These are phyloP conservation scores for Gymnorhina tibicen DNA, from an alignment of 2,113 vertebrate species.

Conservation along the genomic window DNA sequence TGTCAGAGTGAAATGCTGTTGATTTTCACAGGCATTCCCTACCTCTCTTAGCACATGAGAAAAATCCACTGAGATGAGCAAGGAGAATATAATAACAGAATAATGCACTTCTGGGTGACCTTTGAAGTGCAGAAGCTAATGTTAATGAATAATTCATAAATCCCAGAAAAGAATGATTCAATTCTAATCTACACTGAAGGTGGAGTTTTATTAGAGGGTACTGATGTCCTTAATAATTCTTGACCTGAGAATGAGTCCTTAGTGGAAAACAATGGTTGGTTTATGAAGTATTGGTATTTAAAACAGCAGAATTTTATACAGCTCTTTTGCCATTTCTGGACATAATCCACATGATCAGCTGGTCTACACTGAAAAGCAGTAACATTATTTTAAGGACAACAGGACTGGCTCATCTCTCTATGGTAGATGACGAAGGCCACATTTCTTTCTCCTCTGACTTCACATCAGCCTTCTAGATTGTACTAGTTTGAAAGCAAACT, in stretches of 20 bases:
- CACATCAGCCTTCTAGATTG: neutral
- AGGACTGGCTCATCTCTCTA: neutral
- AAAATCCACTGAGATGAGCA: fast-evolving
- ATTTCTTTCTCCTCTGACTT: neutral
- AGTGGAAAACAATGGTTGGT: neutral
- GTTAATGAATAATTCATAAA: neutral
- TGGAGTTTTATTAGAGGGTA: neutral
- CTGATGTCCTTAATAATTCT: neutral
- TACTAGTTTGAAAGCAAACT: too few species aligned
- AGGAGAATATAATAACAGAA: neutral
- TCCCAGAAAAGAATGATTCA: neutral
- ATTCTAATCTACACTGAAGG: neutral
- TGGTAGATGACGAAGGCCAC: neutral
- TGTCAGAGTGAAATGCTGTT: neutral
- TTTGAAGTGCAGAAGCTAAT: neutral
- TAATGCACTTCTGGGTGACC: neutral
- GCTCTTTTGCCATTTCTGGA: neutral
- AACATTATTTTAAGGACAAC: neutral
- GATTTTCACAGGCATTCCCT: neutral
- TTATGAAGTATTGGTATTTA: neutral
- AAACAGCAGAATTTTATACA: neutral
- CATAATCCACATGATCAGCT: neutral
- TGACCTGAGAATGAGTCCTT: neutral
- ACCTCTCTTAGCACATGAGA: neutral
- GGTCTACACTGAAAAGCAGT: neutral